Conservation (phyloP, 2,888 invertebrate genomes). For the Caenorhabditis sp. region DNA sequence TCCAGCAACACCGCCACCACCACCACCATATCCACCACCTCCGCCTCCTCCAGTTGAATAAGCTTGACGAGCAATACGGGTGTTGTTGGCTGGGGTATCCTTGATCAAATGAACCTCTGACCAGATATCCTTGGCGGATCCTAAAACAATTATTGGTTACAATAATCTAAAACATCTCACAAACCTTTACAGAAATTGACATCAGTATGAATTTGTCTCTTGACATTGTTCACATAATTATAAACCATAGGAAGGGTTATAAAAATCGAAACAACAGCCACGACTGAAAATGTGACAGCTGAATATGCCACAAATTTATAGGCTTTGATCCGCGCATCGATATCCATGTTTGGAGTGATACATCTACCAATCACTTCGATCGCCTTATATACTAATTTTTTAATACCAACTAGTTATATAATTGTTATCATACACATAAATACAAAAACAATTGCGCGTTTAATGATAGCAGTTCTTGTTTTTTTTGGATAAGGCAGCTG, state of each 20-base stretch:
- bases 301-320: slow-evolving; percentile 55
- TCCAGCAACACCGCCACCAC: slow-evolving; percentile 24
- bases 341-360: slow-evolving; percentile 38
- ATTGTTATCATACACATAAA: too few relatives aligned
- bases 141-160: slow-evolving; percentile 36
- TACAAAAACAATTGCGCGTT: too few relatives aligned
- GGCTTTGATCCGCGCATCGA: slow-evolving; percentile 54
- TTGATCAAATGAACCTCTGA: slow-evolving; percentile 67
- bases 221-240: slow-evolving; percentile 65
- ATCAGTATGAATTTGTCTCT: slow-evolving; percentile 62
- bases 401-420: not conserved
- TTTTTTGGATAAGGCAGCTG: too few relatives aligned
- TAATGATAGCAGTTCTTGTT: too few relatives aligned
- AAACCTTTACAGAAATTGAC: slow-evolving; percentile 64
- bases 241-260: slow-evolving; percentile 69
- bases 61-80: slow-evolving; percentile 63
- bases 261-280: slow-evolving; percentile 65
- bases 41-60: slow-evolving; percentile 36
- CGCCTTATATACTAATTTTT: not conserved
- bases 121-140: slow-evolving; percentile 70
- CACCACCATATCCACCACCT: slow-evolving; percentile 30
- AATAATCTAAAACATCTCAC: not conserved
- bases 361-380: slow-evolving; percentile 3
- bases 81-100: slow-evolving; percentile 53
- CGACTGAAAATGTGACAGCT: slow-evolving; percentile 62